A percentile compares a stretch with the other conserved stretches of the same genome.
phyloP scores from a whole-genome alignment of 2,888 invertebrate genomes.

The Suillia variegata region DNA sequence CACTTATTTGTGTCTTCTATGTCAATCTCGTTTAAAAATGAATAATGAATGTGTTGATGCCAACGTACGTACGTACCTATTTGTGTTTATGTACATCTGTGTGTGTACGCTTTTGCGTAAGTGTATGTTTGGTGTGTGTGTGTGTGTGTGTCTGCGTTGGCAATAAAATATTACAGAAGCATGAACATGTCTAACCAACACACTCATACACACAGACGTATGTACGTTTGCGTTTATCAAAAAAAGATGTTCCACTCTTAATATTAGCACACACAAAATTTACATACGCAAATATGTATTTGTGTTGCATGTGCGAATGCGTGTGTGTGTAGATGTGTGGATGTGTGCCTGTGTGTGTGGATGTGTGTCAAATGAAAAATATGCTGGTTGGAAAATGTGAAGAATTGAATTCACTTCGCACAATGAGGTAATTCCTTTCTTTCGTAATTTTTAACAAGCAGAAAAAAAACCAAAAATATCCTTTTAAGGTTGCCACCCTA shows the following conservation, averaged over 20 bases:
- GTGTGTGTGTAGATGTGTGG: slow-evolving; percentile 1
- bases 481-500: too few relatives aligned
- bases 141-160: background rate
- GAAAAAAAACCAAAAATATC: too few relatives aligned
- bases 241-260: too few relatives aligned
- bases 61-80: slow-evolving; percentile 7
- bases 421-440: slow-evolving; percentile 12
- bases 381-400: background rate
- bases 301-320: too few relatives aligned
- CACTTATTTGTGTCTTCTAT: slow-evolving; percentile 33
- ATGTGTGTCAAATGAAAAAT: slow-evolving; percentile 5
- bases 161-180: background rate
- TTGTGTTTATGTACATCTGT: background rate
- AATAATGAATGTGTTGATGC: slow-evolving; percentile 51
- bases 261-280: too few relatives aligned
- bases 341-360: slow-evolving; percentile 2
- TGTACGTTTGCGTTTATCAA: too few relatives aligned
- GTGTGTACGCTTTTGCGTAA: slow-evolving; percentile 3
- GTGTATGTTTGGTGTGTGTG: slow-evolving; percentile 20
- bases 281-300: too few relatives aligned
- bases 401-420: slow-evolving; percentile 5
- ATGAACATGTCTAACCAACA: slow-evolving; percentile 13
- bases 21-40: slow-evolving; percentile 43
- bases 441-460: too few relatives aligned
- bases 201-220: slow-evolving; percentile 10